Conservation (phyloP, 2,888 invertebrate genomes). For the Xestia xanthographa region DNA sequence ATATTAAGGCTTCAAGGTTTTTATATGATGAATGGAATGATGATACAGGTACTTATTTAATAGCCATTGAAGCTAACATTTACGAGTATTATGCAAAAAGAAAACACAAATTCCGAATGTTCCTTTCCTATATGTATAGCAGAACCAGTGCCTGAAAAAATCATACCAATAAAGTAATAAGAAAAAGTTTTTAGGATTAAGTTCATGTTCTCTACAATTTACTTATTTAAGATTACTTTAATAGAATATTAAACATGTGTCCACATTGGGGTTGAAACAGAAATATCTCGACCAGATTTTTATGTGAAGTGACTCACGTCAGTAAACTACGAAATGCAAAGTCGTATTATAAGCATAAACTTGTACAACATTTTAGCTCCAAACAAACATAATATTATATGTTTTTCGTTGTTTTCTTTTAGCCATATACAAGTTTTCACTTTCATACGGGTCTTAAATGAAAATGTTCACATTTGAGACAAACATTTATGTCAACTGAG, state of each 20-base stretch:
- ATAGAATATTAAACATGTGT: background rate
- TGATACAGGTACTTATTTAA: background rate
- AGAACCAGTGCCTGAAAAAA: background rate
- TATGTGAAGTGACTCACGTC: background rate
- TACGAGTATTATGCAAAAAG: background rate
- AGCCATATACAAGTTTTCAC: background rate
- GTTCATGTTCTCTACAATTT: background rate
- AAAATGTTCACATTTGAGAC: background rate
- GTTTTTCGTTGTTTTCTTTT: background rate
- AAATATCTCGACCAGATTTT: background rate
- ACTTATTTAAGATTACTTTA: background rate
- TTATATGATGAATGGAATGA: background rate
- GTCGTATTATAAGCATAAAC: background rate
- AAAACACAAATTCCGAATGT: background rate
- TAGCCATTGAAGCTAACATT: background rate
- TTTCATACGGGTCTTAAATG: background rate
- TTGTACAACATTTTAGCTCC: background rate
- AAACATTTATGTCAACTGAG: background rate
- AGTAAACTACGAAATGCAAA: background rate
- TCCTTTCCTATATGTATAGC: background rate
- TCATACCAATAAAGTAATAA: too few species aligned
- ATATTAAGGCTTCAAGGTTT: background rate
- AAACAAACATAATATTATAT: background rate
- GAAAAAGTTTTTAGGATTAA: too few species aligned
- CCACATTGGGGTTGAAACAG: background rate